These are phyloP conservation scores for Seriola dumerili DNA, from an alignment of 2,113 vertebrate species.

Conservation along the genomic window DNA sequence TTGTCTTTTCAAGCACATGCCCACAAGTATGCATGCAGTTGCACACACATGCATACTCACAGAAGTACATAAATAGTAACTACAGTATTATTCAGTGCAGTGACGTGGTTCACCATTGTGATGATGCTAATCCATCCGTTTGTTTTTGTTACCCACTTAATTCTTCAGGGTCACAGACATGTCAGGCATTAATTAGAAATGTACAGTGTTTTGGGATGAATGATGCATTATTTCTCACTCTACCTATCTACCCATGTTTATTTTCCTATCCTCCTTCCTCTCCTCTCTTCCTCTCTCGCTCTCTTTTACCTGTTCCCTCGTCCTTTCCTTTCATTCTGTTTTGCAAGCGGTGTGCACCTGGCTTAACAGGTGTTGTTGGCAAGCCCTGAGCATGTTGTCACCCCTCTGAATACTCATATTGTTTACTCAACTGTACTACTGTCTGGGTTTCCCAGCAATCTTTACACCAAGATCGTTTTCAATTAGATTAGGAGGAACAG, in stretches of 20 bases:
- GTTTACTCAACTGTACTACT: conserved; percentile 29
- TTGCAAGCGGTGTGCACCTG: conserved; percentile 53
- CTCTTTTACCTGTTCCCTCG: neutral
- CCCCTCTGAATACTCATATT: conserved; percentile 21
- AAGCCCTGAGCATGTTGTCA: conserved; percentile 20
- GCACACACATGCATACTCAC: neutral
- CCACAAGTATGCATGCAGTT: conserved; percentile 4
- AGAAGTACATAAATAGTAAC: neutral
- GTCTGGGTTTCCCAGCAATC: neutral
- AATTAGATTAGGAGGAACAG: conserved; percentile 17
- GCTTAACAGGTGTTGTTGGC: conserved; percentile 59
- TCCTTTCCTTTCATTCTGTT: neutral
- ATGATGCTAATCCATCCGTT: neutral
- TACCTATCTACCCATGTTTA: neutral
- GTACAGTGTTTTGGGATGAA: neutral
- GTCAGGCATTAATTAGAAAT: neutral
- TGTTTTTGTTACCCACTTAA: neutral
- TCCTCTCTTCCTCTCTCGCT: neutral
- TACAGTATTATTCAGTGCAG: neutral
- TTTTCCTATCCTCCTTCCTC: neutral
- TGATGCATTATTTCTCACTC: neutral
- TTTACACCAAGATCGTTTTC: conserved; percentile 5
- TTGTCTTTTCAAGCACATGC: conserved; percentile 1
- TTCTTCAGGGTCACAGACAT: neutral
- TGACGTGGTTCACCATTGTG: neutral